Evolutionary conservation across 1,140 invertebrate species (phyloP), one percentile per base, ranked within the genome.

Genomic region (Drosophila sturtevanti): DNA sequence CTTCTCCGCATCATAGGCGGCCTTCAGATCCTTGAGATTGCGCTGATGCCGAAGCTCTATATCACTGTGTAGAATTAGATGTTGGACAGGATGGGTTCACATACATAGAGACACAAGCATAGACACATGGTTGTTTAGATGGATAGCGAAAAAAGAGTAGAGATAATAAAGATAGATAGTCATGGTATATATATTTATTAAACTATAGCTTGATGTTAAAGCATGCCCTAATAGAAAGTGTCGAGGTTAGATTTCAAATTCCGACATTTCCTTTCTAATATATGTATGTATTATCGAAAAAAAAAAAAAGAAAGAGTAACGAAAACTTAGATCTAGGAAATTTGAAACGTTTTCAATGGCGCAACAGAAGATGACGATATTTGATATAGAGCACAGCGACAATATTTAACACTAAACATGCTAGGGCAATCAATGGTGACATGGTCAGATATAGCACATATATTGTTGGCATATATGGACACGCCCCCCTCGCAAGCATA

Each of bases 21-120:
- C 85, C 69, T 91, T 90, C 34, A 92, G 68, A 64, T 92, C 91
- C 78, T 92, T 91, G 22, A 92, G 76, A 72, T 89, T 80, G 44
- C 82, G 89, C 74, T 92, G 72, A 62, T 91, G 86, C 63, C 79
- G 80, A 70, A 89, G 89, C 77, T 91, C 91, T 60, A 90, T 71
- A 70, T 90, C 86, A 75, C 89, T 92, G 82, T 60, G 37, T 48
- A 11, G 41, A 48, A 18, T 48, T 48, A 48, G 34, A 51, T 65
- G 16, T 38, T 65, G 16, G 14, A 18, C 16, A 48, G 41, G 41
- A 12, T 22, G 38, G 35, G 37, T 35, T 59, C 41, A 18, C 22
- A 63, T 51, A 61, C 12, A 61, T 27, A 60, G 38, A 63, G 2
- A 69, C 78, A 77, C 78, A 81, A 60, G 68, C 67, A 84, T 12